Evolutionary conservation across 2,113 vertebrate species (phyloP), one percentile per base, ranked within the genome.

Genomic region (Melanotaenia duboulayi): DNA sequence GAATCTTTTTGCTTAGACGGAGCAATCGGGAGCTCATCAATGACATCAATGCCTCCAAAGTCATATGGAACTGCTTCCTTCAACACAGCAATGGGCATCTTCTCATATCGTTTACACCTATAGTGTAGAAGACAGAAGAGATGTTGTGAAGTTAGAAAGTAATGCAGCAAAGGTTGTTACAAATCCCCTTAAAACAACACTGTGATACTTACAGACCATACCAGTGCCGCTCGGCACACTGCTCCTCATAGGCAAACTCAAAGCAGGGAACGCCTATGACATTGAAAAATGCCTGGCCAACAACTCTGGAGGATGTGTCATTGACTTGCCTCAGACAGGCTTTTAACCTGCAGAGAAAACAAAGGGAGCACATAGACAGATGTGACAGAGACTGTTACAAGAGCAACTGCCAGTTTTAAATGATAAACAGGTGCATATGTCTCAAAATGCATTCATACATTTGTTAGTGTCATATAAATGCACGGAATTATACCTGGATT

Each of bases 231-330:
- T 99, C 95, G 52, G 95, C 93, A 25, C 95, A 97, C 73, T 94
- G 94, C n/a, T 97, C 95, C 72, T 94, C 93, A 68, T 94, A 95
- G 58, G 71, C 50, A 3, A 97, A 87, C 39, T 95, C 94, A 48
- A 97, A 97, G 90, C 97, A 98, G 11, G 96, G 97, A 57, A 92
- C 94, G 57, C 93, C 91, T 11, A 97, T 95, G 66, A 97, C 94
- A 8, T 96, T 97, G 86, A 97, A 96, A 92, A 97, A 97, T 0
- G 96, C 93, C 68, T 97, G 94, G 35, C 95, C 95, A 28, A 96
- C 94, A 12, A 95, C 93, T 1, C 94, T 84, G 3, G 97, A 97
- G 7, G 95, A 92, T 0, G 95, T 95, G 92, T 96, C 94, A 0
- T 97, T 96, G 50, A 95, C 94, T 46, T 17, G 80, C 82, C 82